Evolutionary conservation across 1,140 invertebrate genomes (phyloP), one percentile per base, ranked within the genome.

Genomic region (Eubasilissa regina): DNA sequence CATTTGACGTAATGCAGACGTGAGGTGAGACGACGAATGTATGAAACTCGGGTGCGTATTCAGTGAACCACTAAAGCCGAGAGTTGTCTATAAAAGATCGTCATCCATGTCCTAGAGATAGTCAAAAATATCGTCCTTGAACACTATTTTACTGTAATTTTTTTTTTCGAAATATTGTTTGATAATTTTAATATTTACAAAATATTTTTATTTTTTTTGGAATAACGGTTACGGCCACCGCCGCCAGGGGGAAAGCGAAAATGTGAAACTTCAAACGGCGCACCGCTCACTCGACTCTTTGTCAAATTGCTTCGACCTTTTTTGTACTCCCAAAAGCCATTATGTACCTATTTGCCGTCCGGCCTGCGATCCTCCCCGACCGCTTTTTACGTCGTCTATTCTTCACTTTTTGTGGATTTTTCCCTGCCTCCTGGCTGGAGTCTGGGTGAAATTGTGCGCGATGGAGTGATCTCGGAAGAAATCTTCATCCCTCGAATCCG

Each of bases 271-370:
- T 58, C 55, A 58, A 58, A 58, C 55, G 55, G 55, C 17, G n/a
- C 9, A 7, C 15, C 7, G 55, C 55, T 21, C 17, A 19, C 55
- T 21, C 8, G 7, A 15, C 17, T 21, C 55, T 58, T 58, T 58
- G 55, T 58, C 55, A 58, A 58, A 58, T 58, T 58, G 21, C 55
- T 58, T 21, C 17, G 55, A 58, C 55, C 55, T 58, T 58, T 58
- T 58, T 58, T 58, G 55, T 58, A 58, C 11, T 58, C 55, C 55
- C 55, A 58, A 58, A 58, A 15, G 55, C n/a, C 17, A 58, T 58
- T 58, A 58, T 21, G 55, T 58, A 58, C 17, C 3, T 21, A 58
- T 58, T 21, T 21, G 9, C 21, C 55, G 15, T 58, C 21, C 55
- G 15, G 12, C 17, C 17, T 58, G 25, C 25, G 25, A 6, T 6